Evolutionary conservation across 2,888 invertebrate genomes (phyloP), one percentile per base, ranked within the genome.

Genomic region (Cerceris ruficornis): DNA sequence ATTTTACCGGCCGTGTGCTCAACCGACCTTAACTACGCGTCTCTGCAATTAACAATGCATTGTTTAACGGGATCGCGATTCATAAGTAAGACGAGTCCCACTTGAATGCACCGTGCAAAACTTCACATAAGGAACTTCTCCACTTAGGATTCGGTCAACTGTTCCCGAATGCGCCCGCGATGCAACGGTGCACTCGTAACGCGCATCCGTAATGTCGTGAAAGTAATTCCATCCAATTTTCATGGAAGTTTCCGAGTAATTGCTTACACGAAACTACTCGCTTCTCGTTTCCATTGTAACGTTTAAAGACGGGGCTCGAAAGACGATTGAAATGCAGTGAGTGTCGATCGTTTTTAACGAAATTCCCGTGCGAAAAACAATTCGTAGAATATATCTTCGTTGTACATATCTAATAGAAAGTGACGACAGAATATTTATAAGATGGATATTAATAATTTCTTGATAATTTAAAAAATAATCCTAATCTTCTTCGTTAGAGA

Each of bases 221-320:
- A 65, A 61, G 58, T 75, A 75, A 71, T 74, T 69, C 70, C 55
- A 15, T 74, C 68, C 43, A 80, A 82, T 80, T 82, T 62, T 69
- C 68, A 6, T 17, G 57, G 46, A 70, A 80, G 59, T 80, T 83
- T 52, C 49, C 54, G 50, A 61, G 46, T 7, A 14, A 54, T 50
- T 57, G 43, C 28, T 28, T 28, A 28, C 28, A 28, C 28, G 28
- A 28, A 28, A 28, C 64, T 54, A 42, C 64, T 15, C 15, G 42
- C 7, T 11, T 46, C n/a, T 15, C 60, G 9, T 59, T 41, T 14
- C 42, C 59, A 59, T 59, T n/a, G 41, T 39, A 42, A 59, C n/a
- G 6, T 59, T 15, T 15, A 59, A 41, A 41, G 11, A 13, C 15
- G n/a, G 7, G 60, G 8, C 7, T 15, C 46, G n/a, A 14, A 43